These are phyloP conservation scores for Oncopeltus fasciatus DNA, from an alignment of 1,140 invertebrate genomes.

Conservation along the genomic window DNA sequence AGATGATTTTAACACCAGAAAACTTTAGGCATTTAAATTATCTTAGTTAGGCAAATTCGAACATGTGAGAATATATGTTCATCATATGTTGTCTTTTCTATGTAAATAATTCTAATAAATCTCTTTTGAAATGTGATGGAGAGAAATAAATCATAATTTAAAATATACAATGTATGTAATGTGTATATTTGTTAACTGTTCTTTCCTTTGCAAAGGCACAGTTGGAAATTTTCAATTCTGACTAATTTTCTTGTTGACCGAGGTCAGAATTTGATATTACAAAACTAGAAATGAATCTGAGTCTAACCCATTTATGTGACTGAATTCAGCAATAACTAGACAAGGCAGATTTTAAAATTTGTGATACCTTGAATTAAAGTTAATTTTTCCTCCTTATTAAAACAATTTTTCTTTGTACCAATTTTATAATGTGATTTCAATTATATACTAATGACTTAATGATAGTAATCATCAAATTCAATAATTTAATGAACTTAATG, in stretches of 20 bases:
- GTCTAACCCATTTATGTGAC: no score
- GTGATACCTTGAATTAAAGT: not conserved
- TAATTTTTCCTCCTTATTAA: no score
- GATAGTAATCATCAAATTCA: no score
- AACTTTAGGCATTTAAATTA: conserved; percentile 4
- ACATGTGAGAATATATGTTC: not conserved
- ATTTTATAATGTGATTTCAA: no score
- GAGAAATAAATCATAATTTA: not conserved
- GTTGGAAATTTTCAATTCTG: no score
- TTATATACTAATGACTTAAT: no score
- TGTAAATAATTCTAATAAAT: not conserved
- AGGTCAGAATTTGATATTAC: no score
- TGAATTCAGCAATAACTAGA: not conserved
- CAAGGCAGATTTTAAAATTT: not conserved
- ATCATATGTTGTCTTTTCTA: not conserved
- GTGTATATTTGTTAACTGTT: not conserved
- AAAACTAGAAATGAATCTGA: no score
- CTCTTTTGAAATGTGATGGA: not conserved
- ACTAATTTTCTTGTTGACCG: no score
- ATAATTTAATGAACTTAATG: no score
- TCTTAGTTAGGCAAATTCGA: conserved; percentile 2
- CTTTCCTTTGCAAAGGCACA: no score
- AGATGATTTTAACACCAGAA: conserved; percentile 1
- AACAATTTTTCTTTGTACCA: no score
- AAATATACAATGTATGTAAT: not conserved